Base-by-base conservation (phyloP, 1,140 invertebrate species). In the Leptopilina clavipes region DNA sequence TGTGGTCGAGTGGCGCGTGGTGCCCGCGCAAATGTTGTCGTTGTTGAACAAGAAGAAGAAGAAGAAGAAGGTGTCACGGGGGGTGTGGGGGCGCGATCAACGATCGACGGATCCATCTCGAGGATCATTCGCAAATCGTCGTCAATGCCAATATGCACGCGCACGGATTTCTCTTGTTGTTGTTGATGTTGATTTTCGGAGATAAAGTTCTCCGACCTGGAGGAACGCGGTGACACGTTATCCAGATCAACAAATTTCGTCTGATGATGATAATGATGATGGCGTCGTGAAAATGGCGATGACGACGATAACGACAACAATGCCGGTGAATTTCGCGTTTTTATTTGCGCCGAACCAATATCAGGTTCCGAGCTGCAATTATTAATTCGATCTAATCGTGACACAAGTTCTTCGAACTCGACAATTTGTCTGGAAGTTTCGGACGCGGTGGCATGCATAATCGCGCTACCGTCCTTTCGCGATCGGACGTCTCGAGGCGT, bases 61-160 rank as follows among this genome's bases (percentile, higher is more conserved):
- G 87, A 85, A 83, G 91, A 76, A 72, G 86, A 86, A 75, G 87
- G 88, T 71, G 86, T 74, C 17, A 83, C 84, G 44, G 73, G 25
- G 72, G 77, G 76, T 43, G 72, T 25, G 71, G 81, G 84, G 31
- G 76, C 81, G 9, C 87, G 87, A 88, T 93, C 92, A 31, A 93
- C 90, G 84, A 93, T 92, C 77, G 91, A 92, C 37, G 92, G 93
- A 86, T 93, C 92, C 92, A 92, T 93, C 82, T 93, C 92, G 44
- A 93, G 86, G 71, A 93, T 93, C 92, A 93, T 92, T 86, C 91
- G 91, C 74, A 93, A 86, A 86, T 93, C 92, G 78, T 92, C 92
- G 82, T 93, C 92, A 74, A 93, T 93, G 17, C 92, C 92, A 76
- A 93, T 90, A 40, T 91, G 90, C 22, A 92, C 90, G n/a, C 89